Evolutionary conservation across 2,888 invertebrate species (phyloP), one percentile per base, ranked within the genome.

Genomic region (Bimastos eiseni): DNA sequence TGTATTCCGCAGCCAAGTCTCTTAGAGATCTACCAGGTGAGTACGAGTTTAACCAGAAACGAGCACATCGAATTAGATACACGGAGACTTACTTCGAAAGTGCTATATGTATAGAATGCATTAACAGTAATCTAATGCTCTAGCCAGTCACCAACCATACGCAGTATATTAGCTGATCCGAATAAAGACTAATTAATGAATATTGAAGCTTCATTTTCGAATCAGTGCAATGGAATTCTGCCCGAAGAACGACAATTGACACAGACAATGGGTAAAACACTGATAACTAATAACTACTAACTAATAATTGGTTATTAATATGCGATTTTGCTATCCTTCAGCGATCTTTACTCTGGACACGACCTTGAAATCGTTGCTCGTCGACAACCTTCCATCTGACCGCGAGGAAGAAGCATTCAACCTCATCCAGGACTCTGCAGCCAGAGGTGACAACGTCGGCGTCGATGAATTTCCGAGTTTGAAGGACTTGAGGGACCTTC

Each of bases 381-480:
- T 86, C 37, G 86, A 86, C 86, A 86, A 86, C 24, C 86, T 86
- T 34, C 21, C 86, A 37, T 37, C 36, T 30, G 86, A 86, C 37
- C 86, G 24, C 19, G 36, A 86, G 0, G 37, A 37, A 21, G 86
- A 86, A 86, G 86, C 36, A 34, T 86, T 86, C 37, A 37, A 36
- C 37, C 86, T 86, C 21, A 37, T 86, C 37, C 86, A 86, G 37
- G 86, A 86, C 86, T 86, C 86, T 34, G 86, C 86, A 13, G 86
- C 86, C 86, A 86, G 86, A 37, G 86, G 86, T 37, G 86, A 86
- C 86, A 86, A 86, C 86, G 24, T 86, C 36, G 86, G 86, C 86
- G 0, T 86, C 33, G 86, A 86, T 15, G 86, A 86, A 37, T 86
- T 86, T 86, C 37, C 86, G 36, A 36, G 21, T 86, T 24, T 86